Conservation (phyloP, 2,797 vertebrate species). For the Mustela erminea region DNA sequence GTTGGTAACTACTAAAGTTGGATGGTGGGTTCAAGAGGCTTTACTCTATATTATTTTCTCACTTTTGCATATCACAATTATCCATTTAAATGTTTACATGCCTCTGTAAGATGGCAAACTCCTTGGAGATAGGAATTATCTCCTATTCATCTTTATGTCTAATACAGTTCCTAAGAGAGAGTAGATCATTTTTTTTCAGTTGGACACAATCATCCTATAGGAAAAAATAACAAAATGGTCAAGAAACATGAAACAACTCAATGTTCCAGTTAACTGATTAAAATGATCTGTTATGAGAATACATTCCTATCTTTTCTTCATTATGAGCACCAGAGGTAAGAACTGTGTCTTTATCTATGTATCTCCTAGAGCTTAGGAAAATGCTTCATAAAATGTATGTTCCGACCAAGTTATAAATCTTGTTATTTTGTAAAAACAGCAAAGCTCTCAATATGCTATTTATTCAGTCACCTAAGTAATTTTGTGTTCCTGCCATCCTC, state of each 20-base stretch:
- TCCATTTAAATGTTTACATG: neutral
- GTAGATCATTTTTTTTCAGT: neutral
- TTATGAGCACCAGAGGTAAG: neutral
- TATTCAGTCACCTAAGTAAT: slow-evolving; percentile 1
- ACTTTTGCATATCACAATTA: neutral
- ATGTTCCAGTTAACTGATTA: neutral
- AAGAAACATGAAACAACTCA: neutral
- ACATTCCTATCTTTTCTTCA: neutral
- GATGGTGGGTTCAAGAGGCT: neutral
- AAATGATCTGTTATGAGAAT: neutral
- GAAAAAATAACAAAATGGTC: neutral
- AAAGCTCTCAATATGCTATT: neutral
- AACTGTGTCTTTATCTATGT: neutral
- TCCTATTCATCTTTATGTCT: neutral
- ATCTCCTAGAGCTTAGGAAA: neutral
- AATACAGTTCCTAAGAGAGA: neutral
- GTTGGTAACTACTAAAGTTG: neutral
- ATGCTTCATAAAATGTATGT: neutral
- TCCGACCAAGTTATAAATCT: neutral
- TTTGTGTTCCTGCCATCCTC: neutral
- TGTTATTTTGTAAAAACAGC: neutral
- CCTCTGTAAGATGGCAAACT: neutral
- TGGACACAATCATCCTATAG: neutral
- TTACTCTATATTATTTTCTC: neutral
- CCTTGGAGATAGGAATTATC: neutral